Evolutionary conservation across 2,888 invertebrate genomes (phyloP), one percentile per base, ranked within the genome.

Genomic region (Iselma pallidipennis): DNA sequence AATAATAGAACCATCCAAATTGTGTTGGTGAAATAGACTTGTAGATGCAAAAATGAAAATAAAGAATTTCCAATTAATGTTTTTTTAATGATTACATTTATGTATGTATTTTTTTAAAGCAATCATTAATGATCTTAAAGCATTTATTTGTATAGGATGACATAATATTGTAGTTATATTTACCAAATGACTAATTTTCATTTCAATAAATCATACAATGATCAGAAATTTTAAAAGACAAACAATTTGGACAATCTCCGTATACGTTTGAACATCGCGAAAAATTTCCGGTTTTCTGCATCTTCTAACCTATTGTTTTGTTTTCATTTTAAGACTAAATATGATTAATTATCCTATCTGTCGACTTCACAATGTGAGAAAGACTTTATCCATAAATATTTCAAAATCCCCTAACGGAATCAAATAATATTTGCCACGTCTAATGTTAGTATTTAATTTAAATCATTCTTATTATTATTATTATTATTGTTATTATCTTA

Each of bases 401-500:
- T 58, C 37, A 37, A 23, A 45, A 59, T 16, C 51, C 19, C n/a
- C 42, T 37, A 45, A 45, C 45, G 45, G 21, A 45, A 37, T 28
- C 52, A 58, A 33, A 48, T 48, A 49, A 58, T 57, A 63, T 64
- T 64, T 52, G 57, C 56, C 65, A 58, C 60, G 49, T 60, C 55
- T 53, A 58, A 61, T 51, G 59, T 63, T 59, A 59, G 53, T 63
- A 61, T 64, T 64, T 65, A 62, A 65, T 65, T 61, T 58, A 19
- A 37, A 49, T 58, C 51, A 26, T 37, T 62, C 26, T 9, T 58
- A 23, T 31, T 62, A 37, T 37, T 37, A 45, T 45, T 45, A 21
- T 45, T 45, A 21, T 21, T 21, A 25, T 48, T 21, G 26, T 28
- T 14, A 14, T 16, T 25, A n/a, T 23, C 1, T 12, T 7, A 10